Conservation (phyloP, 2,888 invertebrate species). For the Imbricaverruca yamaguchii region DNA sequence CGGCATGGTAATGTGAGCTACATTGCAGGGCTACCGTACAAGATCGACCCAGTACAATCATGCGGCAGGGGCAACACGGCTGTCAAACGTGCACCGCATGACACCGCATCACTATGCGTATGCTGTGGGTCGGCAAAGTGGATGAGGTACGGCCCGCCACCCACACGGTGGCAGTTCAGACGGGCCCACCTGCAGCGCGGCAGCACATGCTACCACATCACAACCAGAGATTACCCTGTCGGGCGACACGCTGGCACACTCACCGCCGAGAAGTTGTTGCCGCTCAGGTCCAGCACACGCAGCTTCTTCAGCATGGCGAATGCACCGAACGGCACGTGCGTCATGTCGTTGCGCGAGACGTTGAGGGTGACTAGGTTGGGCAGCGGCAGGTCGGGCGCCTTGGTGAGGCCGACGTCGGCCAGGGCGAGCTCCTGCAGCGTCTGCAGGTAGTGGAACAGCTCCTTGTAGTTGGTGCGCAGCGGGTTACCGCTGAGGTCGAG, state of each 20-base stretch:
- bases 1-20: too few relatives aligned
- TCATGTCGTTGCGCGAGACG: constrained; percentile 67
- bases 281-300: constrained; percentile 63
- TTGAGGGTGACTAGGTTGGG: constrained; percentile 70
- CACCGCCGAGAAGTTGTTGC: constrained; percentile 61
- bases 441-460: constrained; percentile 77
- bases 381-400: constrained; percentile 64
- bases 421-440: constrained; percentile 68
- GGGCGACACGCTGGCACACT: constrained; percentile 27
- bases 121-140: too few relatives aligned
- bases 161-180: too few relatives aligned
- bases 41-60: too few relatives aligned
- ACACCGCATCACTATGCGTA: too few relatives aligned
- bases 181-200: too few relatives aligned
- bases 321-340: constrained; percentile 60
- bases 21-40: too few relatives aligned
- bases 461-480: constrained; percentile 74
- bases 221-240: too few relatives aligned
- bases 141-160: too few relatives aligned
- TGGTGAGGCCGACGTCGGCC: constrained; percentile 65
- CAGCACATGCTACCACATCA: too few relatives aligned
- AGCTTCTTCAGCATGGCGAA: constrained; percentile 50
- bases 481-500: constrained; percentile 73
- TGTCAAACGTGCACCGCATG: too few relatives aligned
- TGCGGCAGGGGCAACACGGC: too few relatives aligned